phyloP scores from a whole-genome alignment of 2,113 vertebrate species.

The Aphelocoma coerulescens region DNA sequence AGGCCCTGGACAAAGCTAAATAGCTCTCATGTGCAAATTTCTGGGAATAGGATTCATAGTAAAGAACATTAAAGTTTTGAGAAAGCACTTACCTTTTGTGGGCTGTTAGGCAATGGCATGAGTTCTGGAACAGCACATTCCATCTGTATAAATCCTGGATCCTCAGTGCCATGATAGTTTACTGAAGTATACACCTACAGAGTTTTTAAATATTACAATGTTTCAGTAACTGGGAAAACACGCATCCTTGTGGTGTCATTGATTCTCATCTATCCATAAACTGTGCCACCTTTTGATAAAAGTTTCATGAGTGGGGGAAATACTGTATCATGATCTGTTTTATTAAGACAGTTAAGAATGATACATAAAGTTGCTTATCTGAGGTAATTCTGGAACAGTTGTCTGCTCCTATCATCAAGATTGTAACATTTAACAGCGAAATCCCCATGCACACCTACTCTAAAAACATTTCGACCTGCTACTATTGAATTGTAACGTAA shows the following conservation, averaged over 20 bases:
- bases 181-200: constrained; percentile 67
- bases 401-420: neutral
- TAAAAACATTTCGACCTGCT: neutral
- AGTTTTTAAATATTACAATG: neutral
- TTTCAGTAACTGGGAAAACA: neutral
- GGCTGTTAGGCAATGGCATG: constrained; percentile 39
- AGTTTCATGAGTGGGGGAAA: accelerated
- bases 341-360: neutral
- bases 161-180: constrained; percentile 71
- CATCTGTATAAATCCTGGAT: constrained; percentile 41
- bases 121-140: constrained; percentile 68
- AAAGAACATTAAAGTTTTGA: neutral
- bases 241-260: neutral
- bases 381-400: neutral
- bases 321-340: neutral
- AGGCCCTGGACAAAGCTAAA: neutral
- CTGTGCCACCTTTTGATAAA: accelerated
- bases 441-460: neutral
- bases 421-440: neutral
- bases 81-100: constrained; percentile 67
- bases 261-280: neutral
- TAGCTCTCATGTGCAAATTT: accelerated
- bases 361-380: neutral
- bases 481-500: neutral
- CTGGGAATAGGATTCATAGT: neutral